Evolutionary conservation across 2,888 invertebrate species (phyloP).

Genomic region (Siphlonurus alternatus): DNA sequence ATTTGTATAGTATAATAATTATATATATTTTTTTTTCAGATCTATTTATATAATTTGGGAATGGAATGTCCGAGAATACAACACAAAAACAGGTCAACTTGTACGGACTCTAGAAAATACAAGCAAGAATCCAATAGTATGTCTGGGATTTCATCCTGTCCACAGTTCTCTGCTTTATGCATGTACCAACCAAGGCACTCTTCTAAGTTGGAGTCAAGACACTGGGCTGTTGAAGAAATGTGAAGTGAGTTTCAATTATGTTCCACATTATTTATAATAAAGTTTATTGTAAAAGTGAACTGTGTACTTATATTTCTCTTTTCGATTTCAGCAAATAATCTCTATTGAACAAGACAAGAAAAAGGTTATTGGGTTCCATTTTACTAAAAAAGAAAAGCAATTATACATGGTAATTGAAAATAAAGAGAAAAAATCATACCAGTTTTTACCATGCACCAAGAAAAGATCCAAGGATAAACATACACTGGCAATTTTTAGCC

Average conservation of each 20-base stretch:
- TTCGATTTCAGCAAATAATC: too few relatives aligned
- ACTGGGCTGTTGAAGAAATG: slow-evolving; percentile 32
- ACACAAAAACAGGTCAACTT: slow-evolving; percentile 44
- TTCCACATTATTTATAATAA: too few relatives aligned
- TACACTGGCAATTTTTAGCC: not conserved
- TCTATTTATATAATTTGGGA: slow-evolving; percentile 41
- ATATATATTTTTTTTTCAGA: slow-evolving; percentile 31
- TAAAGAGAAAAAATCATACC: not conserved
- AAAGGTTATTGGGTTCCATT: slow-evolving; percentile 13
- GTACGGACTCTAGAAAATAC: slow-evolving; percentile 38
- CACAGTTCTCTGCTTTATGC: slow-evolving; percentile 31
- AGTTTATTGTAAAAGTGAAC: too few relatives aligned
- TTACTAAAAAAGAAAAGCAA: slow-evolving; percentile 1
- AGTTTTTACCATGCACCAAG: not conserved
- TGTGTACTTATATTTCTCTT: too few relatives aligned
- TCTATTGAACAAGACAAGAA: too few relatives aligned
- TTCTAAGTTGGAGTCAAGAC: slow-evolving; percentile 37
- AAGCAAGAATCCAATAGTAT: slow-evolving; percentile 31
- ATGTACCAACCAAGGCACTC: slow-evolving; percentile 35
- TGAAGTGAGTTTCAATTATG: slow-evolving; percentile 30
- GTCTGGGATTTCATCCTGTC: slow-evolving; percentile 28
- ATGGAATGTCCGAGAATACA: slow-evolving; percentile 41
- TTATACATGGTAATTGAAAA: slow-evolving; percentile 4
- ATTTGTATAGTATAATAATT: too few relatives aligned
- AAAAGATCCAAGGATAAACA: not conserved